Evolutionary conservation across 2,797 vertebrate species (phyloP), one percentile per base, ranked within the genome.

Genomic region (Hephaestus fuliginosus): DNA sequence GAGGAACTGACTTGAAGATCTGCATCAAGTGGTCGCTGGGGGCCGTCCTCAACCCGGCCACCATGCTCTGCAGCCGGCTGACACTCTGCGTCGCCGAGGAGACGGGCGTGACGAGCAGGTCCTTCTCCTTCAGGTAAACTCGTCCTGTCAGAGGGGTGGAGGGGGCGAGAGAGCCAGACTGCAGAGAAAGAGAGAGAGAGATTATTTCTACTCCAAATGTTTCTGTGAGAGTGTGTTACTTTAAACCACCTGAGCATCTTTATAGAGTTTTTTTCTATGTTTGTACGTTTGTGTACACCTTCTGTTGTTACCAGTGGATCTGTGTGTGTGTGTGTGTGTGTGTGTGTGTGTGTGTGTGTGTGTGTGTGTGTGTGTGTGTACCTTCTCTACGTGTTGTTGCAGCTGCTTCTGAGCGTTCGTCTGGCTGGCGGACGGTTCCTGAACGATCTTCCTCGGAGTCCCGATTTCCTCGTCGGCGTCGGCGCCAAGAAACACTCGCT

Each of bases 381-480:
- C 98, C 96, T 98, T 99, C 96, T 84, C 96, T 84, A 97, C 96
- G 52, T 98, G 97, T 61, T 97, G 97, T 67, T 97, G 97, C 61
- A 98, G 95, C 72, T 96, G 96, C 86, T 79, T 96, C 70, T 97
- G 94, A n/a, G 92, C 82, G 2, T 92, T 87, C 0, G 76, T 83
- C 33, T 93, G 96, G 13, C 93, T 94, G 8, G 88, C 63, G 0
- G 93, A 81, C 0, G 93, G 36, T 0, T 96, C 97, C 10, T 88
- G 73, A 30, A 93, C 36, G 6, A 93, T 85, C 76, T 98, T 99
- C 56, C 91, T 96, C 9, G 97, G 98, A 0, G 97, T 99, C 68
- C 98, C 98, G 3, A 99, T 99, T 90, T 99, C 98, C 80, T 99
- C 98, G 39, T 99, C 97, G 0, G 98, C 98, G 60, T 98, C 98